phyloP scores from a whole-genome alignment of 2,888 invertebrate genomes.

The Capitulum mitella region DNA sequence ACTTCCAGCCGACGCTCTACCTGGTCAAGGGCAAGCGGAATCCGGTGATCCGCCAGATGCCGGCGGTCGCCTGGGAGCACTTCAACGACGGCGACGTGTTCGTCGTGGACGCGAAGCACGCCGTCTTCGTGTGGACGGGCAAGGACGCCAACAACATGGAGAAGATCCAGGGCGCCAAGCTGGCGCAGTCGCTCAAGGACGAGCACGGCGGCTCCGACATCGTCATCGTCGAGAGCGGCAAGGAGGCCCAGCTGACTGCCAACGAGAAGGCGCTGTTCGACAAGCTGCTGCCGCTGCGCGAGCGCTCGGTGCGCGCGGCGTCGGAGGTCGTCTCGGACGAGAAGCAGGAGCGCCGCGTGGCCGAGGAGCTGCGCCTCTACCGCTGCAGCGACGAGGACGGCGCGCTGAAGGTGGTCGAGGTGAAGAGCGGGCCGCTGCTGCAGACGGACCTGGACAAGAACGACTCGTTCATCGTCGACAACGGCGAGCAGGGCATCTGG shows the following conservation, averaged over 20 bases:
- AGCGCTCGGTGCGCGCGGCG: conserved; percentile 36
- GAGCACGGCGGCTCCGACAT: conserved; percentile 51
- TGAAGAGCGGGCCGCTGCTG: conserved; percentile 71
- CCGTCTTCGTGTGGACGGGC: conserved; percentile 84
- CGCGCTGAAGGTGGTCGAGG: conserved; percentile 76
- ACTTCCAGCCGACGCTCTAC: conserved; percentile 57
- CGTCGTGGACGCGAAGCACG: conserved; percentile 62
- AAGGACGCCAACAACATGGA: conserved; percentile 69
- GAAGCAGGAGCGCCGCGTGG: conserved; percentile 30
- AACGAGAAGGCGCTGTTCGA: conserved; percentile 58
- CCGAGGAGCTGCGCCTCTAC: conserved; percentile 56
- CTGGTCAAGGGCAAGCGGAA: conserved; percentile 75
- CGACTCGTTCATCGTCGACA: conserved; percentile 68
- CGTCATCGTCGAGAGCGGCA: conserved; percentile 76
- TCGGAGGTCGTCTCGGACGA: conserved; percentile 33
- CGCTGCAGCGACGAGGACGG: conserved; percentile 67
- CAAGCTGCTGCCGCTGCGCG: conserved; percentile 49
- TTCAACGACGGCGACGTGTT: conserved; percentile 82
- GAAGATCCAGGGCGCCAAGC: conserved; percentile 66
- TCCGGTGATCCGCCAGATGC: conserved; percentile 67
- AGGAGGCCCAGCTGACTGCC: conserved; percentile 64
- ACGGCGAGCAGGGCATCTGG: conserved; percentile 74
- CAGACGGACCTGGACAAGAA: conserved; percentile 64
- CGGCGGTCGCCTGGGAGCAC: conserved; percentile 68
- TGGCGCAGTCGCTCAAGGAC: conserved; percentile 59